Evolutionary conservation across 2,113 vertebrate species (phyloP), one percentile per base, ranked within the genome.

Genomic region (Anoplopoma fimbria): DNA sequence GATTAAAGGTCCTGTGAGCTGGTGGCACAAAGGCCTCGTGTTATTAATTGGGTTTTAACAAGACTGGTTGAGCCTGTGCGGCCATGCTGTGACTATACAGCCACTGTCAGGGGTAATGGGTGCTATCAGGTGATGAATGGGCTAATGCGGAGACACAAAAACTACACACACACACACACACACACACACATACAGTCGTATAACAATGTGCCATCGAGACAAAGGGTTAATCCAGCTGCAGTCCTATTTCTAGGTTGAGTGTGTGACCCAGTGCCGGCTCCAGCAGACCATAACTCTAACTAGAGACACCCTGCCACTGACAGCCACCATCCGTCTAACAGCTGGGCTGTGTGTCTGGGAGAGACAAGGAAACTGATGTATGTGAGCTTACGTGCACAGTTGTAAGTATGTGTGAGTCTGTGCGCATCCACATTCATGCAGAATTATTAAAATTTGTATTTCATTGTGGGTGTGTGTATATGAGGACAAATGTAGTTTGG

Each of bases 21-120:
- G 82, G 69, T 78, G 84, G 69, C 82, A 86, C 86, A 71, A 82
- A 76, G 74, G 79, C 74, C 80, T 75, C 1, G 1, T 45, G 51
- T 88, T 94, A 91, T 91, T 94, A 93, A 93, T 85, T 90, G 92
- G 77, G 47, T 83, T 75, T 87, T 89, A 93, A 90, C 86, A 75
- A 88, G 17, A 74, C 84, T 53, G 74, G 64, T 62, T 72, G 84
- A 85, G 76, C 47, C 69, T 60, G 65, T 60, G 81, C 13, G 23
- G 86, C 73, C 81, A 61, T 61, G 62, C 79, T 85, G 88, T 79
- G 85, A 90, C 82, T 53, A 55, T 25, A 21, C 69, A 81, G 87
- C 62, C 75, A 53, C 70, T 74, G 88, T 88, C 81, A 77, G 69
- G n/a, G 68, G 62, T 89, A 88, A 93, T 93, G 73, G 88, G 23